Evolutionary conservation across 1,140 invertebrate genomes (phyloP), one percentile per base, ranked within the genome.

Genomic region (Ceratosolen fusciceps): DNA sequence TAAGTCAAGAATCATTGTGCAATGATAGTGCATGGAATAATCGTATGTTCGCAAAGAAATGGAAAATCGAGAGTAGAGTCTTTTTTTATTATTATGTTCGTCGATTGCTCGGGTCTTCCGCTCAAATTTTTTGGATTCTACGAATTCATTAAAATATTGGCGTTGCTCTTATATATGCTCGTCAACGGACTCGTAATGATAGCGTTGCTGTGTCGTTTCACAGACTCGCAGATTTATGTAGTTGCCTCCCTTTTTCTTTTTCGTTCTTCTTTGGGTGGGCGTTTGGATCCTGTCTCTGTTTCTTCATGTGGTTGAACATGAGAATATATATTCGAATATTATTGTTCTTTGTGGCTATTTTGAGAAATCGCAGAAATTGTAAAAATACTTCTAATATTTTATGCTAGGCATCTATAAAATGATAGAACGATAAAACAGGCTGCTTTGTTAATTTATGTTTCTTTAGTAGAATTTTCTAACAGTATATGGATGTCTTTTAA

Each of bases 131-230:
- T 81, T 43, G 75, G 54, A 49, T 86, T 84, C 84, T 21, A 49
- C 74, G 85, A 86, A 84, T 84, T 86, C 84, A 84, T 86, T 84
- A 86, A 86, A 85, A 86, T 85, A 83, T 83, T 74, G 74, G 80
- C 81, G 76, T 80, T 73, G 72, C 70, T 71, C 76, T 62, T 56
- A 62, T 34, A 62, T 62, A 39, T 31, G 58, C 78, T 80, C 82
- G 81, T 82, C 82, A 83, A 65, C 81, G 67, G 73, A 58, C 68
- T 54, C 65, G 81, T 78, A 86, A 86, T 86, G 78, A 86, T 83
- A 86, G 83, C 74, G 84, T 82, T 84, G 58, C 82, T 81, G 58
- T 74, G 74, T 79, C 79, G 71, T 71, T 68, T 68, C 26, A n/a
- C 54, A 73, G 70, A 79, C 37, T 14, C 67, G 60, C 52, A 70